Base-by-base conservation (phyloP, 2,888 invertebrate species). In the Meganola albula region DNA sequence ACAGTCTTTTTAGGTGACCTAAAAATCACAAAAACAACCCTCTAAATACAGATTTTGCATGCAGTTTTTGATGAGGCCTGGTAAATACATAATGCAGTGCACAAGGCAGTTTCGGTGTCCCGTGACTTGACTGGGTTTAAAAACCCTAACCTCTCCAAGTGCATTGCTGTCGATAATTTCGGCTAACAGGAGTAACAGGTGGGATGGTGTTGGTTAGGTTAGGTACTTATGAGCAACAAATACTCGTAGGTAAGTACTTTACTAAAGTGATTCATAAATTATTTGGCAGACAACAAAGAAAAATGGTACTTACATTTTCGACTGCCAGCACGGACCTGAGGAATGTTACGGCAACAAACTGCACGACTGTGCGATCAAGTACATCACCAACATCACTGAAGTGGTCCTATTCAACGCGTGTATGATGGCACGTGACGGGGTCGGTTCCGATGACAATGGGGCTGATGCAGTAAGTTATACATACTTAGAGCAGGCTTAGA, bases 271-370 rank as follows among this genome's bases (percentile, higher is more conserved):
- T 16, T 5, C 4, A 16, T 16, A n/a, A n/a, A n/a, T n/a, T n/a
- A n/a, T n/a, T n/a, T n/a, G n/a, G n/a, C n/a, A n/a, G 57, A 68
- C 54, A 31, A 57, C 48, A 3, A 36, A 48, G n/a, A 38, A n/a
- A 3, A 20, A 20, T n/a, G 8, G 60, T 1, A 40, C 31, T 10
- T 38, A 53, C 10, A 41, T 44, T 30, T 93, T 94, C 62, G 72
- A 77, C n/a, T 94, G 94, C 58, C 94, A 94, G 60, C 94, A 94
- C 63, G 92, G 91, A 10, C 62, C 69, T 1, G 53, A 74, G 0
- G 93, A 94, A 70, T 94, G 94, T 59, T 87, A 90, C 47, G 94
- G 92, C 0, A 94, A 94, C 64, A 93, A 89, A 52, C 87, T 93
- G 36, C 94, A 94, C 64, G 91, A 93, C 0, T 94, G 94, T 67